phyloP scores from a whole-genome alignment of 2,113 vertebrate species.

The Helogale parvula region DNA sequence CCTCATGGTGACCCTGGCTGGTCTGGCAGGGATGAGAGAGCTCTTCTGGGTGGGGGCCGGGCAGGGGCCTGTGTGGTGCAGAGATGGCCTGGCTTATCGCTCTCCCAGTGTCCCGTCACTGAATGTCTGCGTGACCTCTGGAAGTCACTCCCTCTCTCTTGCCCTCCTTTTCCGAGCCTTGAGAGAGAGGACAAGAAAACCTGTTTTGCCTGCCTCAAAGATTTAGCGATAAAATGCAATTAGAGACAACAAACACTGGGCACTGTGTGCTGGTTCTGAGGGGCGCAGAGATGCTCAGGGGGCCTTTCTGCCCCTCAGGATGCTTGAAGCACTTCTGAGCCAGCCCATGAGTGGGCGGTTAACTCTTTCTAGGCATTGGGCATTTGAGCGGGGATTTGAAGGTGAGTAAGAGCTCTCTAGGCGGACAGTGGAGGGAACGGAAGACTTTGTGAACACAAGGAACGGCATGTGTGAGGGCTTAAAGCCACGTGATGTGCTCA shows the following conservation, averaged over 20 bases:
- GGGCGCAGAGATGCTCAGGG: background rate
- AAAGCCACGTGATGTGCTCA: background rate
- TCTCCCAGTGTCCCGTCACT: background rate
- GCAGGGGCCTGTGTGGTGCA: background rate
- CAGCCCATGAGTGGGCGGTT: background rate
- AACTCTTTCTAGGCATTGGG: background rate
- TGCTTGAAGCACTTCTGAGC: background rate
- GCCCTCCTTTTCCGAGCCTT: background rate
- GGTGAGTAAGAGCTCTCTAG: background rate
- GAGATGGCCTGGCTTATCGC: background rate
- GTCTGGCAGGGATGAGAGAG: background rate
- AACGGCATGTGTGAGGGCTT: background rate
- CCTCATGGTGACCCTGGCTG: background rate
- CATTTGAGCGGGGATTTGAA: background rate
- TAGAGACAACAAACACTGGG: background rate
- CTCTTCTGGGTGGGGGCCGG: background rate
- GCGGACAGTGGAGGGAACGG: background rate
- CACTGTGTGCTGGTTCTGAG: background rate
- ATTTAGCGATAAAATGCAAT: slow-evolving; percentile 20
- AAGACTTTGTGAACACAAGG: background rate
- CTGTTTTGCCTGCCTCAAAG: slow-evolving; percentile 50
- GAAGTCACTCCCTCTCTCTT: background rate
- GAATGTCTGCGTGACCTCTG: background rate
- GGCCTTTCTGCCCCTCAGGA: background rate
- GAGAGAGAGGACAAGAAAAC: slow-evolving; percentile 12